Conservation (phyloP, 2,888 invertebrate genomes). For the Drosophila longiperda region DNA sequence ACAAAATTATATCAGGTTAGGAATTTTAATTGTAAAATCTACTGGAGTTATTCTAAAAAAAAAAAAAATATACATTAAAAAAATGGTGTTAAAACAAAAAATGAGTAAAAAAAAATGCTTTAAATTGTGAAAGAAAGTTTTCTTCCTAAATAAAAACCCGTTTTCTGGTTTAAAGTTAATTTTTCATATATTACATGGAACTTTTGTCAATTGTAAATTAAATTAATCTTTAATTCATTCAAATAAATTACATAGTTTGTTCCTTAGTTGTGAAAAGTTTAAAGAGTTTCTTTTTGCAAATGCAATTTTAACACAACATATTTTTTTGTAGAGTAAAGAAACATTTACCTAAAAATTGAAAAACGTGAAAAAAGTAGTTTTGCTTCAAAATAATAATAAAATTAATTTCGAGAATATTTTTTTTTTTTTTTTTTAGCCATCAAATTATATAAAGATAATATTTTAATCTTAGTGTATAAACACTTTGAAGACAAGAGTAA, state of each 20-base stretch:
- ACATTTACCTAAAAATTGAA: background rate
- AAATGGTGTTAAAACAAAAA: background rate
- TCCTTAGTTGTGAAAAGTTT: background rate
- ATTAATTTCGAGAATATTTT: background rate
- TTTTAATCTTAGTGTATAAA: background rate
- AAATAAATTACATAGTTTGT: background rate
- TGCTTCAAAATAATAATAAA: background rate
- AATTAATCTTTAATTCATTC: background rate
- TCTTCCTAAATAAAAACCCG: background rate
- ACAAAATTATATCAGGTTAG: no score
- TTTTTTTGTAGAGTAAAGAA: background rate
- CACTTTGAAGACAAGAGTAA: background rate
- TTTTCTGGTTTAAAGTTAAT: background rate
- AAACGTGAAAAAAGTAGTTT: background rate
- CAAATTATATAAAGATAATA: background rate
- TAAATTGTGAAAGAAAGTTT: background rate
- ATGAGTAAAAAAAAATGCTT: background rate
- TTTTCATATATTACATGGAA: background rate
- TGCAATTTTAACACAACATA: background rate
- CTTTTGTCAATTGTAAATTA: background rate
- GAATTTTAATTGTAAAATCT: background rate
- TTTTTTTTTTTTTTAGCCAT: background rate
- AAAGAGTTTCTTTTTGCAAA: no score
- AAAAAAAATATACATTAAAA: background rate
- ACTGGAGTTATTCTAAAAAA: background rate